These are phyloP conservation scores for Beaufortia kweichowensis DNA, from an alignment of 2,113 vertebrate species.

Conservation along the genomic window DNA sequence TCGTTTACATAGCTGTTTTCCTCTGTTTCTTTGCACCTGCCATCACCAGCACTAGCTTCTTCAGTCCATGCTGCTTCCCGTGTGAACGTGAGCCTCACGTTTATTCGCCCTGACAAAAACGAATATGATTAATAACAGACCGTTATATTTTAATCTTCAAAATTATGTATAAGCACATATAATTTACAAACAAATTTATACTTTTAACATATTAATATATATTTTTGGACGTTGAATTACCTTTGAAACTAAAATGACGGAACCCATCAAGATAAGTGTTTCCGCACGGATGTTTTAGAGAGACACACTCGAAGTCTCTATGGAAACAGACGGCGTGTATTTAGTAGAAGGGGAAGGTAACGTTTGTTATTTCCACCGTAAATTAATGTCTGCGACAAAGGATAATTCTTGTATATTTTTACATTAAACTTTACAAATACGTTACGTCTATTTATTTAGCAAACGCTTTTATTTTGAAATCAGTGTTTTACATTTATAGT, in stretches of 20 bases:
- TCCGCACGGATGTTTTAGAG: constrained; percentile 38
- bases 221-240: background rate
- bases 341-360: background rate
- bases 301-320: constrained; percentile 62
- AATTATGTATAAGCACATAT: background rate
- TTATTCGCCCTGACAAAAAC: constrained; percentile 25
- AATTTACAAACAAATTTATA: background rate
- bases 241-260: background rate
- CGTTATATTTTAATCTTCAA: background rate
- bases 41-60: background rate
- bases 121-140: background rate
- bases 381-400: no score
- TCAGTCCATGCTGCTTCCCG: constrained; percentile 30
- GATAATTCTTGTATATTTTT: no score
- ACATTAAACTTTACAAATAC: no score
- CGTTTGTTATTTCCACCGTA: background rate
- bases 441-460: no score
- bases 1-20: constrained; percentile 11
- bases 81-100: background rate
- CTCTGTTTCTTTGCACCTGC: background rate
- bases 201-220: background rate
- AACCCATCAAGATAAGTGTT: background rate
- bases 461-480: no score
- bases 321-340: constrained; percentile 61
- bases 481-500: no score